Percentiles rank a stretch among this genome's conserved stretches.
phyloP scores from a whole-genome alignment of 2,113 vertebrate genomes.

The Chauna torquata region DNA sequence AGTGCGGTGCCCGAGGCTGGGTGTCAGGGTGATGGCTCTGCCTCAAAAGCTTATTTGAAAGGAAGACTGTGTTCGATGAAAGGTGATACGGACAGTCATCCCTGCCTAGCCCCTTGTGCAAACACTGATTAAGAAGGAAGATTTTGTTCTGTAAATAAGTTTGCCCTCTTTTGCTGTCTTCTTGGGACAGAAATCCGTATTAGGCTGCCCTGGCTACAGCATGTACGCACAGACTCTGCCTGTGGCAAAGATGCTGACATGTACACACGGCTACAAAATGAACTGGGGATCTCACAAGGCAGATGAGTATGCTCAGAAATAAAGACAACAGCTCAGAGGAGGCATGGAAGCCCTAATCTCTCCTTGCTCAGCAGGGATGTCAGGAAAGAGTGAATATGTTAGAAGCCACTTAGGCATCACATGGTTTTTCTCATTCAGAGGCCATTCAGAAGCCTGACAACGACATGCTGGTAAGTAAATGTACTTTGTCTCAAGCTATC shows the following conservation, averaged over 20 bases:
- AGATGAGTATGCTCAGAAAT: background rate
- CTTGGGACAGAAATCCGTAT: background rate
- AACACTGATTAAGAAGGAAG: background rate
- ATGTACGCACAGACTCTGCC: background rate
- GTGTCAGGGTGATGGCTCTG: background rate
- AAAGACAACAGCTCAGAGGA: background rate
- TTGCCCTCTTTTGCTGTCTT: background rate
- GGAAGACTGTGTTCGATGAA: background rate
- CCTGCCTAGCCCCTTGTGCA: background rate
- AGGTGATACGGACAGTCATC: background rate
- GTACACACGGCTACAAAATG: fast-evolving
- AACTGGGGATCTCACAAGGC: background rate
- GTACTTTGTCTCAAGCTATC: background rate
- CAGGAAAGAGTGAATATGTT: background rate
- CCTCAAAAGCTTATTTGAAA: background rate
- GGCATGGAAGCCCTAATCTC: background rate
- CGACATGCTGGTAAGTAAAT: background rate
- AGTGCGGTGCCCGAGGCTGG: background rate
- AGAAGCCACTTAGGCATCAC: background rate
- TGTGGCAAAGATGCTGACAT: background rate
- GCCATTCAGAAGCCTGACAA: background rate
- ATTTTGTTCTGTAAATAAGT: background rate
- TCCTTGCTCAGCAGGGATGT: background rate
- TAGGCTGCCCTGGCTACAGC: background rate
- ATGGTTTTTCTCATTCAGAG: background rate